Percentiles rank a stretch among this genome's conserved stretches.
phyloP scores from a whole-genome alignment of 2,888 invertebrate genomes.

The Argyresthia albistria region DNA sequence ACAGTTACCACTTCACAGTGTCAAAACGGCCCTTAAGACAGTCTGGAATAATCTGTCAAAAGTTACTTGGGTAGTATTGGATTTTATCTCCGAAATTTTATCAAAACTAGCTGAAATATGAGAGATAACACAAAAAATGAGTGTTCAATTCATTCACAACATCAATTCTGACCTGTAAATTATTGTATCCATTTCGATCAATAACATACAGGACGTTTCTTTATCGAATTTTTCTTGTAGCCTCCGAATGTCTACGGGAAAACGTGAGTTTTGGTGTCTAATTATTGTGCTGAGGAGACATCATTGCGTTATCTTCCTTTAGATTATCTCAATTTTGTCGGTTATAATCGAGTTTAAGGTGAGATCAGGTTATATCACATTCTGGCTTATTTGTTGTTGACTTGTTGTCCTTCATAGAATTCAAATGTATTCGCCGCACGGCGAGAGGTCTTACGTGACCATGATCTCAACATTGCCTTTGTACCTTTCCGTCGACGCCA shows the following conservation, averaged over 20 bases:
- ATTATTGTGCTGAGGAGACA: not conserved
- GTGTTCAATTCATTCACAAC: not conserved
- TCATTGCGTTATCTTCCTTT: too few species aligned
- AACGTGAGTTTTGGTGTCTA: not conserved
- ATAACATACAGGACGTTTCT: not conserved
- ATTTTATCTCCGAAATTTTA: constrained; percentile 38
- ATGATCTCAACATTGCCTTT: constrained; percentile 4
- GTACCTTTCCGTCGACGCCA: too few species aligned
- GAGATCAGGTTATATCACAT: not conserved
- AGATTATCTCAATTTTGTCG: too few species aligned
- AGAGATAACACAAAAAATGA: constrained; percentile 39
- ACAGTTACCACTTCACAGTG: too few species aligned
- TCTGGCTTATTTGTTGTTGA: not conserved
- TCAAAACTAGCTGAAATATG: constrained; percentile 50
- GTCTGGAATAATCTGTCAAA: too few species aligned
- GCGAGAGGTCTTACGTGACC: constrained; percentile 28
- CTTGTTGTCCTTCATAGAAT: constrained; percentile 5
- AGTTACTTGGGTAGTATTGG: too few species aligned
- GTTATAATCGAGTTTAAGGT: not conserved
- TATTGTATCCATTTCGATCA: not conserved
- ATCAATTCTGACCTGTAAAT: not conserved
- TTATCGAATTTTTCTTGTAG: too few species aligned
- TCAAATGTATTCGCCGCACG: constrained; percentile 23
- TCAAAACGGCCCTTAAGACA: too few species aligned
- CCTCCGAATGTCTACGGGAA: too few species aligned